Percentiles rank a stretch among this genome's conserved stretches.
These are phyloP conservation scores for Ceyx melanurus DNA, from an alignment of 2,113 vertebrate genomes.

Conservation along the genomic window DNA sequence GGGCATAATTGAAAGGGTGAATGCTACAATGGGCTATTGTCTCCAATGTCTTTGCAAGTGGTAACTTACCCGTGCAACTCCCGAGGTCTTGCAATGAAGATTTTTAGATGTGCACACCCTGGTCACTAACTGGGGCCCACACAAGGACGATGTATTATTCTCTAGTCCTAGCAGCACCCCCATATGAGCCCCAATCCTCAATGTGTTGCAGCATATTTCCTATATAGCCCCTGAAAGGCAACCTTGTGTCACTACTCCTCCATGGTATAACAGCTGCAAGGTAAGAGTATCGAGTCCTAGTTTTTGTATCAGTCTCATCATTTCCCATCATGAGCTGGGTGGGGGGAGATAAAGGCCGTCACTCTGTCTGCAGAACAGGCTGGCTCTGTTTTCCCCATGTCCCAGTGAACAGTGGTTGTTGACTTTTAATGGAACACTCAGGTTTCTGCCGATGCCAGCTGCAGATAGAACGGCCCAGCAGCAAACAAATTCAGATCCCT, in stretches of 20 bases:
- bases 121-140: not conserved
- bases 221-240: not conserved
- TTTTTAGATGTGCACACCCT: not conserved
- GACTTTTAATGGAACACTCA: slow-evolving; percentile 71
- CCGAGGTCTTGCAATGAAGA: not conserved
- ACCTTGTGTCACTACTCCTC: not conserved
- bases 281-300: not conserved
- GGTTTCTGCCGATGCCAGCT: slow-evolving; percentile 81
- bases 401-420: slow-evolving; percentile 56
- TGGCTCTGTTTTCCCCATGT: slow-evolving; percentile 68
- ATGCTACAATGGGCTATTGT: not conserved
- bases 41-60: not conserved
- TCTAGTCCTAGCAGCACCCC: not conserved
- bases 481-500: slow-evolving; percentile 60
- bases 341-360: slow-evolving; percentile 80
- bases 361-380: slow-evolving; percentile 86
- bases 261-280: not conserved
- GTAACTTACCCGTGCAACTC: not conserved
- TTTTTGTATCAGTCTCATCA: slow-evolving; percentile 54
- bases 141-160: not conserved
- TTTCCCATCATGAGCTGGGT: slow-evolving; percentile 59
- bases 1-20: not conserved
- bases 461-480: slow-evolving; percentile 59
- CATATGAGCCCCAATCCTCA: not conserved
- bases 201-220: not conserved